These are phyloP conservation scores for Cherax destructor DNA, from an alignment of 1,140 invertebrate genomes.

Conservation along the genomic window DNA sequence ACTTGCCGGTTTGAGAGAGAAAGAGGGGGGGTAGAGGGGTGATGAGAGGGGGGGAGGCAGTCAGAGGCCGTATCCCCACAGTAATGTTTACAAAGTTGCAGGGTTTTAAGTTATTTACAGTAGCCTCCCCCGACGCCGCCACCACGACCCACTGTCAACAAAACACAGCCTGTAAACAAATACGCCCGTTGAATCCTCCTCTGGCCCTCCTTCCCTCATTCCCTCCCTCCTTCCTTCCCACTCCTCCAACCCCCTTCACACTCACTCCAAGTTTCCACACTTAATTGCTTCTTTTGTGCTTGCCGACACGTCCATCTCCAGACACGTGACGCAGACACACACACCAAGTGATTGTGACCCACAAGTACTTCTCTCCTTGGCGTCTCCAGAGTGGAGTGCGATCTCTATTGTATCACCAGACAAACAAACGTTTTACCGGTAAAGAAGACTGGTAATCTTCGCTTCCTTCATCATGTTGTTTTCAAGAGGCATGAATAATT, in stretches of 20 bases:
- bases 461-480: too few species aligned
- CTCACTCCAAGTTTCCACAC: background rate
- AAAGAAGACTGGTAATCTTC: too few species aligned
- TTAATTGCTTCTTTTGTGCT: background rate
- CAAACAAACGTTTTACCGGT: too few species aligned
- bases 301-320: background rate
- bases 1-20: background rate
- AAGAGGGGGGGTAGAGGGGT: background rate
- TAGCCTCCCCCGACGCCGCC: too few species aligned
- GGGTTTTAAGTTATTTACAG: too few species aligned
- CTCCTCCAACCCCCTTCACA: background rate
- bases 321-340: background rate
- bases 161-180: too few species aligned
- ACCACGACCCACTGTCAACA: too few species aligned
- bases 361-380: background rate
- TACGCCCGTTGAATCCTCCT: too few species aligned
- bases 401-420: too few species aligned
- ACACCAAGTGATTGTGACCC: background rate
- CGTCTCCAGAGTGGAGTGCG: background rate
- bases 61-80: background rate
- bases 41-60: background rate
- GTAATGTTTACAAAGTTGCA: too few species aligned
- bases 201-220: background rate
- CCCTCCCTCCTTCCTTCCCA: background rate
- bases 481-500: too few species aligned